Evolutionary conservation across 2,888 invertebrate genomes (phyloP).

Genomic region (Eupithecia pulchellata): DNA sequence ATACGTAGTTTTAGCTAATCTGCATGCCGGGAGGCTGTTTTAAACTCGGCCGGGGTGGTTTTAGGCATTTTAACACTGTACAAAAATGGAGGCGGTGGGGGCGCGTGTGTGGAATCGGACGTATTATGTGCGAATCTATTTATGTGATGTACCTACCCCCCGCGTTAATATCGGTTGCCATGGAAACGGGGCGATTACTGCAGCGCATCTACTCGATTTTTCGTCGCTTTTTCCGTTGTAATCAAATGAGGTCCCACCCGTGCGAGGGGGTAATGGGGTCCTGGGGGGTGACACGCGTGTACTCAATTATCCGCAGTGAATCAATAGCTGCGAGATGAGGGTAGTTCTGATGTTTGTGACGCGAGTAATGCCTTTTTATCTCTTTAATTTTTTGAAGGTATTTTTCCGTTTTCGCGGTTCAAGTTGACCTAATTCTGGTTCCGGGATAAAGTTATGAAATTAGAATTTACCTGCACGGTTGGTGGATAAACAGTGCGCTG

Average conservation of each 20-base stretch:
- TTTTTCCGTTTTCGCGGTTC: constrained; percentile 28
- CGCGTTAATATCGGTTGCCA: constrained; percentile 82
- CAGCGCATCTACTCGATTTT: constrained; percentile 83
- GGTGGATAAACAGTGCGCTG: constrained; percentile 18
- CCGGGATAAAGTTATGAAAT: constrained; percentile 32
- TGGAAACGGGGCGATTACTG: constrained; percentile 82
- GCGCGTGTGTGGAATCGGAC: constrained; percentile 79
- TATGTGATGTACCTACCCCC: constrained; percentile 71
- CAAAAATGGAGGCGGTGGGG: constrained; percentile 75
- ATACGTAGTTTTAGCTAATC: constrained; percentile 89
- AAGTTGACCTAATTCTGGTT: constrained; percentile 30
- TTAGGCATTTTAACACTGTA: constrained; percentile 84
- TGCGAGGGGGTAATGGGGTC: constrained; percentile 57
- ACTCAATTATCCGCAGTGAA: constrained; percentile 85
- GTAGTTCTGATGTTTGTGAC: constrained; percentile 79
- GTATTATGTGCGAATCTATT: constrained; percentile 84
- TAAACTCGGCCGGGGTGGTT: constrained; percentile 67
- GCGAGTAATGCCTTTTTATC: constrained; percentile 72
- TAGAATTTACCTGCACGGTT: constrained; percentile 22
- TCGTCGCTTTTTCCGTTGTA: constrained; percentile 85
- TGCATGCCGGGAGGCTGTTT: constrained; percentile 74
- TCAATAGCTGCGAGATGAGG: constrained; percentile 85
- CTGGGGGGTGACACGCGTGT: constrained; percentile 78
- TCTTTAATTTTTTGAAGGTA: constrained; percentile 64
- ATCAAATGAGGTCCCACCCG: constrained; percentile 84